Percentiles rank a stretch among this genome's conserved stretches.
Conservation (phyloP, 2,113 vertebrate species). For the Glaucidium brasilianum region DNA sequence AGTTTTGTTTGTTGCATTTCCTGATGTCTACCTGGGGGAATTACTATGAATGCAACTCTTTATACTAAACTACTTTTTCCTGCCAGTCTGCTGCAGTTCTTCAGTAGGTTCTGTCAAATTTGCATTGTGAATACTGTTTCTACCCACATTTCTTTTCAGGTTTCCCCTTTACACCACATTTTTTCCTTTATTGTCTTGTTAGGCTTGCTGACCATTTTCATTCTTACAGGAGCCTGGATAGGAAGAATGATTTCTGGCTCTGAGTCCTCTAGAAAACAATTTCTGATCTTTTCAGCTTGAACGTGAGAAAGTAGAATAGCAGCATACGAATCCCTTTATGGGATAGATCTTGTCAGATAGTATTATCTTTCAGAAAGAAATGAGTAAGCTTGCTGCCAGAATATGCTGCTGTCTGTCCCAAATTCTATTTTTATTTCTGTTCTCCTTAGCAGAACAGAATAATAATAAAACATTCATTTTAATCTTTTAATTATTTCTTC, state of each 20-base stretch:
- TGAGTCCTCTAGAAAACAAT: neutral
- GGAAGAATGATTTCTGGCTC: neutral
- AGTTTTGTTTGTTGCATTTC: neutral
- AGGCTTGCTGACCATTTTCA: neutral
- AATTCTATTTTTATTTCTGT: constrained; percentile 46
- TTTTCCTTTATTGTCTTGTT: neutral
- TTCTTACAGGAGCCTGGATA: neutral
- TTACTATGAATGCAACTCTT: neutral
- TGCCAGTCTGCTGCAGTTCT: neutral
- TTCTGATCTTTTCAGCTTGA: constrained; percentile 23
- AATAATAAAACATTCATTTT: constrained; percentile 22
- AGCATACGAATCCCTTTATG: neutral
- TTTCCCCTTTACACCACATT: neutral
- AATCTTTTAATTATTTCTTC: neutral
- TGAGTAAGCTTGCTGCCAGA: neutral
- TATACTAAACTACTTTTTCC: neutral
- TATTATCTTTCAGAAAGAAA: constrained; percentile 44
- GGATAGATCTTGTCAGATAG: constrained; percentile 32
- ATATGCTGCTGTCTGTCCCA: neutral
- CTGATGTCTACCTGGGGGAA: neutral
- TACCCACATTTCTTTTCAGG: neutral
- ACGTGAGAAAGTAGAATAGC: constrained; percentile 13
- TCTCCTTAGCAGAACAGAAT: neutral
- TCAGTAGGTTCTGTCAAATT: neutral
- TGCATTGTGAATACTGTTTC: neutral